Conservation (phyloP, 2,797 vertebrate species). For the Syndactyla subalaris region DNA sequence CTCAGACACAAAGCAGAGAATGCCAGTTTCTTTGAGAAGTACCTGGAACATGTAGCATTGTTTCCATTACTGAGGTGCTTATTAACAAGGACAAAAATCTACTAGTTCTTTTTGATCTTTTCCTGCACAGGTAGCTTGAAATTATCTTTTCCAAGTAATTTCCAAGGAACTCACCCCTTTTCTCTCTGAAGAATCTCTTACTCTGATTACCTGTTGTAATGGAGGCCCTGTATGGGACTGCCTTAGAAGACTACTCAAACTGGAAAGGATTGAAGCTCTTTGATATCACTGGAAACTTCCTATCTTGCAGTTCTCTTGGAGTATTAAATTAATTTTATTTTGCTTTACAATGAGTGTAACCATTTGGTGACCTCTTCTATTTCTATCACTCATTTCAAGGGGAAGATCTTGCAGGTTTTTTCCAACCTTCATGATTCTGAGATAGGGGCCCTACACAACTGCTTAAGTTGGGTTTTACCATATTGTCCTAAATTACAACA, state of each 20-base stretch:
- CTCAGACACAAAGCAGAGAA: background rate
- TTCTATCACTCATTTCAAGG: background rate
- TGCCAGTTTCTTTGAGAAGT: background rate
- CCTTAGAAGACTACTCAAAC: background rate
- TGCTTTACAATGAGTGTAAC: background rate
- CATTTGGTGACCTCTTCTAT: background rate
- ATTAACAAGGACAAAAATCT: constrained; percentile 15
- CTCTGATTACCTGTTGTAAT: constrained; percentile 2
- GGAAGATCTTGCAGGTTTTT: background rate
- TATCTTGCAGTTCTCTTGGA: background rate
- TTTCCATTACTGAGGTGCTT: background rate
- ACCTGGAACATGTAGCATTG: background rate
- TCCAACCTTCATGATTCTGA: background rate
- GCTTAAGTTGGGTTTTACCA: background rate
- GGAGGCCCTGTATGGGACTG: background rate
- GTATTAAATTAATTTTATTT: background rate
- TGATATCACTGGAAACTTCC: background rate
- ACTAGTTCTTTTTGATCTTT: background rate
- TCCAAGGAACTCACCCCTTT: background rate
- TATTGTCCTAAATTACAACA: background rate
- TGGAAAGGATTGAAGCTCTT: background rate
- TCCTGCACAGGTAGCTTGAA: background rate
- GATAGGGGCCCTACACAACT: background rate
- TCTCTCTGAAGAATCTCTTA: constrained; percentile 9
- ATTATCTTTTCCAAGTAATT: constrained; percentile 4